Conservation (phyloP, 2,113 vertebrate species). For the Callipepla californica region DNA sequence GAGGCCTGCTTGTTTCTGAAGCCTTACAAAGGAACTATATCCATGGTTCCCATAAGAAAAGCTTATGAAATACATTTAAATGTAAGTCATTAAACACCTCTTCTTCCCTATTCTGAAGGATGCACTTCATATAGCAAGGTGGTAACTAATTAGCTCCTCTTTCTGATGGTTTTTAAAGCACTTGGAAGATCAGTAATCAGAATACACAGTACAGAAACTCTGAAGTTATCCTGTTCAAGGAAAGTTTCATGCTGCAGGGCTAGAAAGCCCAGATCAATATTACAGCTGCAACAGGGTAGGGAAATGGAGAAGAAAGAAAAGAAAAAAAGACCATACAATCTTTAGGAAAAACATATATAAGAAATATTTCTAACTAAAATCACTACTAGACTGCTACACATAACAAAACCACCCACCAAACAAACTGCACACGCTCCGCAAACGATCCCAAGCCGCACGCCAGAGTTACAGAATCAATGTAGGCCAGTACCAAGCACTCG, state of each 20-base stretch:
- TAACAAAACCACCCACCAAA: constrained; percentile 48
- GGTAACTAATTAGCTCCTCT: background rate
- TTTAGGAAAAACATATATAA: background rate
- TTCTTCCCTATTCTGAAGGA: background rate
- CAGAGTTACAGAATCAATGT: constrained; percentile 45
- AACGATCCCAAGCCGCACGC: constrained; percentile 20
- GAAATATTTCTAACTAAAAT: background rate
- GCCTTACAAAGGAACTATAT: background rate
- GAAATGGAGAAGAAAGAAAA: background rate
- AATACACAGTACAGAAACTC: background rate
- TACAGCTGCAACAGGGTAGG: background rate
- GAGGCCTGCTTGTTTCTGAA: background rate
- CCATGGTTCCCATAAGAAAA: background rate
- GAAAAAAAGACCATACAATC: background rate
- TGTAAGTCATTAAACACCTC: background rate
- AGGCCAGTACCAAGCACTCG: constrained; percentile 62
- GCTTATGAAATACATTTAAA: background rate
- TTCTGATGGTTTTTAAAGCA: background rate
- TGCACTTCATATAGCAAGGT: background rate
- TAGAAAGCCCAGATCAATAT: background rate
- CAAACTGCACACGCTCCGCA: constrained; percentile 19
- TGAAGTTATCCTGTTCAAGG: background rate
- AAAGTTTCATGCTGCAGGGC: background rate
- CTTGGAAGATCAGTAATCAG: background rate
- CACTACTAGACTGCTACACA: background rate